Evolutionary conservation across 2,797 vertebrate species (phyloP).

Genomic region (Melanogrammus aeglefinus): DNA sequence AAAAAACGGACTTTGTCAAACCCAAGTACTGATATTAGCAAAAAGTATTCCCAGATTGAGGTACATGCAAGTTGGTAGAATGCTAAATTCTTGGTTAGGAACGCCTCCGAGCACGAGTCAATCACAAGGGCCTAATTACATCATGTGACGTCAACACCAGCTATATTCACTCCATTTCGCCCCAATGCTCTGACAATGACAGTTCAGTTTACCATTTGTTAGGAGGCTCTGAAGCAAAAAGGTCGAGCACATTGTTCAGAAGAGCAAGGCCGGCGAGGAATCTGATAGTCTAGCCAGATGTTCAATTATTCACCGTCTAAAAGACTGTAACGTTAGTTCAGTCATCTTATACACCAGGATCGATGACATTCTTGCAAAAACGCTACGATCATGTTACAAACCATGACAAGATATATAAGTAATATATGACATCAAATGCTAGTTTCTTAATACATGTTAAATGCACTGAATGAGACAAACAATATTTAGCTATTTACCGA

Average conservation of each 20-base stretch:
- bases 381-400: too few species aligned
- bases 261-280: conserved; percentile 11
- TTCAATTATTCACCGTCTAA: conserved; percentile 63
- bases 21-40: background rate
- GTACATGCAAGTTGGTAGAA: background rate
- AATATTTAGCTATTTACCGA: background rate
- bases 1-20: background rate
- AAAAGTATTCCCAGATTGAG: background rate
- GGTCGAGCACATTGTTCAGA: too few species aligned
- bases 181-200: conserved; percentile 8
- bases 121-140: conserved; percentile 63
- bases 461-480: background rate
- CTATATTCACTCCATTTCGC: conserved; percentile 12
- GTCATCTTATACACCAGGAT: conserved; percentile 28
- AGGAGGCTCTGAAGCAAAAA: background rate
- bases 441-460: background rate
- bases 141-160: conserved; percentile 66
- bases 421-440: background rate
- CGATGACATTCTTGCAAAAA: background rate
- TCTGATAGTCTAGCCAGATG: conserved; percentile 30
- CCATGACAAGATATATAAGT: background rate
- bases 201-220: conserved; percentile 26
- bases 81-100: background rate
- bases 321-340: conserved; percentile 18
- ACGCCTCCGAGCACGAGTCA: conserved; percentile 53